phyloP scores from a whole-genome alignment of 1,140 invertebrate species.

The Penaeus vannamei region DNA sequence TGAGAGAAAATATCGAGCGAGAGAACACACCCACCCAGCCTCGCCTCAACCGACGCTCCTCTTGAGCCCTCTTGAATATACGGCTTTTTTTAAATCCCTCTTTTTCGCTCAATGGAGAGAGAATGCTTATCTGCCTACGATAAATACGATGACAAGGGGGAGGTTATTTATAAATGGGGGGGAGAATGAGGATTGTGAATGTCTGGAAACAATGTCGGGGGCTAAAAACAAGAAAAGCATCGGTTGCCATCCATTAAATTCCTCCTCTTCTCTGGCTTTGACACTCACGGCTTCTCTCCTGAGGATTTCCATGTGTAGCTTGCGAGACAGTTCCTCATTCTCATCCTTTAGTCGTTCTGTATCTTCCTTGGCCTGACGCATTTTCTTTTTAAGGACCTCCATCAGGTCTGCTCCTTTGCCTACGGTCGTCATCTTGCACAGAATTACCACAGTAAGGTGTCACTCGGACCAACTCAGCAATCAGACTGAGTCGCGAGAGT shows the following conservation, averaged over 20 bases:
- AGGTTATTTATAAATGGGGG: background rate
- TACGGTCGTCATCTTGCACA: constrained; percentile 65
- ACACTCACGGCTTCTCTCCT: constrained; percentile 67
- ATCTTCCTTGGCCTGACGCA: constrained; percentile 68
- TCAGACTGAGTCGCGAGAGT: constrained; percentile 56
- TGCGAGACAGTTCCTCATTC: constrained; percentile 66
- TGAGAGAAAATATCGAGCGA: constrained; percentile 35
- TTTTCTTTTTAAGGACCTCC: constrained; percentile 69
- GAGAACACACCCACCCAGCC: constrained; percentile 54
- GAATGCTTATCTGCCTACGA: no score
- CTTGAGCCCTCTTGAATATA: background rate
- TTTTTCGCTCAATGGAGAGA: no score
- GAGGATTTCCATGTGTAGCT: constrained; percentile 65
- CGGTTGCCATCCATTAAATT: background rate
- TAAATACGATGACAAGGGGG: no score
- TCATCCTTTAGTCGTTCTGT: constrained; percentile 67
- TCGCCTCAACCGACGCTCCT: constrained; percentile 3
- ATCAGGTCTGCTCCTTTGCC: constrained; percentile 68
- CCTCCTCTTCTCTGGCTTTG: background rate
- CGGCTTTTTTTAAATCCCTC: background rate
- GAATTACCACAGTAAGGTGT: constrained; percentile 26
- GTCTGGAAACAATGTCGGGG: no score
- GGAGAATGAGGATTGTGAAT: background rate
- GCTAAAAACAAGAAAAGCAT: no score
- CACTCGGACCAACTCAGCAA: constrained; percentile 52